phyloP scores from a whole-genome alignment of 35 echinoderm and acorn worm species.

The Hemicentrotus pulcherrimus region DNA sequence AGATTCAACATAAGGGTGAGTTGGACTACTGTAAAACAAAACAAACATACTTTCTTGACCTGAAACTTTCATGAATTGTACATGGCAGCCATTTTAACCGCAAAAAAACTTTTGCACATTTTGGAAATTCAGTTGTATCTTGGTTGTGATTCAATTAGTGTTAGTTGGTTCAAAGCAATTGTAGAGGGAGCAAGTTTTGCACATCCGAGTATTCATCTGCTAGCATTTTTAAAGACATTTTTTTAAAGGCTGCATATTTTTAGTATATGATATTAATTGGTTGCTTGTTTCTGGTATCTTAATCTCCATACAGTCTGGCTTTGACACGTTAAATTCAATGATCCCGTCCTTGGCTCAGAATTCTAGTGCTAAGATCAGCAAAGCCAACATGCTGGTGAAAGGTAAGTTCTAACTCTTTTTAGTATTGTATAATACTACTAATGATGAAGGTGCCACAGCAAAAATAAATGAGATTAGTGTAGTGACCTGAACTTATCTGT shows the following conservation, averaged over 20 bases:
- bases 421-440: no score
- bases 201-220: background rate
- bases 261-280: background rate
- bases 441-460: no score
- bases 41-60: no score
- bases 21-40: background rate
- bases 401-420: conserved; percentile 59
- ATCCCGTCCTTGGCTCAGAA: conserved; percentile 90
- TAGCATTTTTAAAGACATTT: background rate
- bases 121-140: no score
- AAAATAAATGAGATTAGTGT: no score
- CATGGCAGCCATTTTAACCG: no score
- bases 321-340: conserved; percentile 85
- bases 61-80: no score
- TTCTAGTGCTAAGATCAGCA: conserved; percentile 90
- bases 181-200: background rate
- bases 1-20: conserved; percentile 87
- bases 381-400: conserved; percentile 96
- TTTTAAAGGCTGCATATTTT: background rate
- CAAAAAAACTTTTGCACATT: no score
- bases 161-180: background rate
- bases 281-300: conserved; percentile 45
- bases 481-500: no score
- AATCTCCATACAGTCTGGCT: conserved; percentile 68
- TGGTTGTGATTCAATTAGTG: no score